Percentiles rank a stretch among this genome's conserved stretches.
These are phyloP conservation scores for Melieria crassipennis DNA, from an alignment of 2,888 invertebrate species.

Conservation along the genomic window DNA sequence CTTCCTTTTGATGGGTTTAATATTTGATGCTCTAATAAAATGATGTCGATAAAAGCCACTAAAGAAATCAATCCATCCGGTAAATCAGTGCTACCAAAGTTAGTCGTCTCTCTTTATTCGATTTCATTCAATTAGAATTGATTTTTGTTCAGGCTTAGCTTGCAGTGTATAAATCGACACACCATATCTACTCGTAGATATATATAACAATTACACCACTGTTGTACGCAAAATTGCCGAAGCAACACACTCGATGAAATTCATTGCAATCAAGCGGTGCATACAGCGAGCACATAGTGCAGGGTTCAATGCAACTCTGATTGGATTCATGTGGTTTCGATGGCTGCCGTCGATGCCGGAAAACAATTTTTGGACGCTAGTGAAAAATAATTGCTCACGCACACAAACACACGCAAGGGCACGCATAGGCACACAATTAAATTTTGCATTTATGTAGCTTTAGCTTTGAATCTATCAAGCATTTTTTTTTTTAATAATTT, in stretches of 20 bases:
- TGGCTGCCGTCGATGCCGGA: background rate
- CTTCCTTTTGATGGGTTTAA: no score
- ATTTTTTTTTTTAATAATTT: no score
- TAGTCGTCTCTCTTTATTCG: no score
- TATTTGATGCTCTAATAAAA: no score
- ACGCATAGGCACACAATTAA: background rate
- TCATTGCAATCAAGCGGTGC: background rate
- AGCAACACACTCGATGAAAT: background rate
- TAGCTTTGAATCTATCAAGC: no score
- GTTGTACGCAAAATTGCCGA: background rate
- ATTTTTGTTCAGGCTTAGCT: no score
- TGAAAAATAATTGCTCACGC: conserved; percentile 20
- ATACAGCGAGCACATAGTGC: background rate
- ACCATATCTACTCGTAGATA: no score
- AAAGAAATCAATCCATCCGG: background rate
- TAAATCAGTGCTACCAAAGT: no score
- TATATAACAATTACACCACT: background rate
- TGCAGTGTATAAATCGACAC: no score
- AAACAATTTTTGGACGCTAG: conserved; percentile 5
- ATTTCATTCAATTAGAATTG: no score
- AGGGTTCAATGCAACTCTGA: conserved; percentile 26
- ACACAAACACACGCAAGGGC: background rate
- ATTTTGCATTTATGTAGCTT: background rate
- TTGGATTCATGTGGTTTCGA: conserved; percentile 35
- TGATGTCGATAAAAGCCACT: background rate